Conservation (phyloP, 2,888 invertebrate genomes). For the Archaeoteleia sp. region DNA sequence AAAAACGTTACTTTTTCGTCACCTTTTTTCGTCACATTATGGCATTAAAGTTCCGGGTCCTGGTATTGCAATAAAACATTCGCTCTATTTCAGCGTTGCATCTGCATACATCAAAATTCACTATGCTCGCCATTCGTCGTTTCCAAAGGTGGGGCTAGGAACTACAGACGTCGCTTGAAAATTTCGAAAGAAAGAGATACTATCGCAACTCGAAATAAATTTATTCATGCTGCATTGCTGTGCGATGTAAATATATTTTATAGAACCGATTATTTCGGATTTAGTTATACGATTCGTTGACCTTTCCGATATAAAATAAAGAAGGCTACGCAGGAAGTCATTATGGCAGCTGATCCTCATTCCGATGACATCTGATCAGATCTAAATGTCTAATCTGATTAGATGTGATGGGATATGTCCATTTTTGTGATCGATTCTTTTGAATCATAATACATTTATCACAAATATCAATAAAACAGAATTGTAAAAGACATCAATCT, state of each 20-base stretch:
- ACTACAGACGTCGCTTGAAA: neutral
- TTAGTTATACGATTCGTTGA: conserved; percentile 2
- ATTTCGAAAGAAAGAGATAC: conserved; percentile 11
- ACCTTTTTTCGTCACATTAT: neutral
- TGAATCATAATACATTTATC: too few species aligned
- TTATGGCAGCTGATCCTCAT: too few species aligned
- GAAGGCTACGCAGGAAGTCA: too few species aligned
- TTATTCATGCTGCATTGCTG: conserved; percentile 10
- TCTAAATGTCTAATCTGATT: too few species aligned
- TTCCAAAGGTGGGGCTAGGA: conserved; percentile 5
- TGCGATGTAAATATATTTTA: conserved; percentile 16
- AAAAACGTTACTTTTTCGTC: neutral
- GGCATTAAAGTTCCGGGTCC: neutral
- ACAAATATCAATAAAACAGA: too few species aligned
- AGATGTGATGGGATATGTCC: too few species aligned
- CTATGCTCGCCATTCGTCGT: conserved; percentile 15
- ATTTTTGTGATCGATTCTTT: too few species aligned
- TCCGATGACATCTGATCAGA: too few species aligned
- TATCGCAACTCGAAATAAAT: neutral
- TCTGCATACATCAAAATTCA: conserved; percentile 46
- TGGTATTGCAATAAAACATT: conserved; percentile 31
- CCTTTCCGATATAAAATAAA: too few species aligned
- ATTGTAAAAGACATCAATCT: too few species aligned
- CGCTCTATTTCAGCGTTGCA: conserved; percentile 34
- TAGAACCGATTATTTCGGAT: conserved; percentile 4